phyloP scores from a whole-genome alignment of 2,888 invertebrate species.

The Orthonychiurus folsomi region DNA sequence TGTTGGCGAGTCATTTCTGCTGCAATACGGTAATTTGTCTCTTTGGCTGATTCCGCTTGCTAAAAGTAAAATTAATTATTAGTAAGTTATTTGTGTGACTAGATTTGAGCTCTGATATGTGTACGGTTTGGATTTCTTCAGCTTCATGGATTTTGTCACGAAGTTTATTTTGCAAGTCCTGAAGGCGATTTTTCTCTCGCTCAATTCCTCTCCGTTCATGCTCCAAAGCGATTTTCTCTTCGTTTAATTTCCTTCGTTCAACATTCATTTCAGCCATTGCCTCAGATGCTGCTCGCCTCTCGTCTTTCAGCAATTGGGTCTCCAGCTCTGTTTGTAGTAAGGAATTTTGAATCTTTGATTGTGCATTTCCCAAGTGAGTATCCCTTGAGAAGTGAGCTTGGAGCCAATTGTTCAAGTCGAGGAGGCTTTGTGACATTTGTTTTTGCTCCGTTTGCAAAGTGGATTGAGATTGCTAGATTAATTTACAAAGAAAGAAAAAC shows the following conservation, averaged over 20 bases:
- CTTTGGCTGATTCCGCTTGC: too few species aligned
- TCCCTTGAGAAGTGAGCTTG: conserved; percentile 17
- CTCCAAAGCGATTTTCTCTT: conserved; percentile 54
- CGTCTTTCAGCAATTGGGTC: conserved; percentile 31
- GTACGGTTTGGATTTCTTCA: conserved; percentile 29
- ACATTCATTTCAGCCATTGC: conserved; percentile 41
- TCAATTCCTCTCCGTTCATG: conserved; percentile 55
- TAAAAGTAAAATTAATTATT: too few species aligned
- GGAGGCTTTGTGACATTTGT: conserved; percentile 28
- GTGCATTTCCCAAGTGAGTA: not conserved
- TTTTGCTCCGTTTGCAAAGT: conserved; percentile 31
- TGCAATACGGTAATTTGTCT: not conserved
- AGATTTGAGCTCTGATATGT: too few species aligned
- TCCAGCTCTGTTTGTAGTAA: conserved; percentile 27
- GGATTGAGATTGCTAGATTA: conserved; percentile 30
- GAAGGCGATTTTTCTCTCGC: conserved; percentile 51
- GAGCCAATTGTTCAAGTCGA: conserved; percentile 28
- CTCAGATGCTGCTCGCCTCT: conserved; percentile 31
- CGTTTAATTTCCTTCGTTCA: conserved; percentile 49
- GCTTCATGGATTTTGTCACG: conserved; percentile 29
- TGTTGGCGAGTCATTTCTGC: not conserved
- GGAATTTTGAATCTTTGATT: conserved; percentile 6
- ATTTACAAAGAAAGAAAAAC: conserved; percentile 7
- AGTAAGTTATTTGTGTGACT: too few species aligned
- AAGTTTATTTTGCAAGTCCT: conserved; percentile 29